These are phyloP conservation scores for Holacanthus passer DNA, from an alignment of 2,113 vertebrate genomes.

Conservation along the genomic window DNA sequence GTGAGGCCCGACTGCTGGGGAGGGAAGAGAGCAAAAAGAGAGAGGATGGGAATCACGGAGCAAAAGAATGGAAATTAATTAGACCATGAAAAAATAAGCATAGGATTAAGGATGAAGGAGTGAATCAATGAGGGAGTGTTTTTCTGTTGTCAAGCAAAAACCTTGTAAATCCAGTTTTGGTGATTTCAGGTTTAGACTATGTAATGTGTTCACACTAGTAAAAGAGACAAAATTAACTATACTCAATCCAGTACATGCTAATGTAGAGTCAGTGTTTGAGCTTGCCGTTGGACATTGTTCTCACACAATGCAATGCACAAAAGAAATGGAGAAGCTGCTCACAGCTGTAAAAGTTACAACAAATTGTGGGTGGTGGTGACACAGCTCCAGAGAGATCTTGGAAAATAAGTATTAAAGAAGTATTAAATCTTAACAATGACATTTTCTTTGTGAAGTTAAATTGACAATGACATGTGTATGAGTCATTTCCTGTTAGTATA, in stretches of 20 bases:
- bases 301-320: neutral
- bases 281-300: neutral
- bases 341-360: neutral
- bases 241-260: neutral
- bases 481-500: neutral
- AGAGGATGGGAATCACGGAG: conserved; percentile 33
- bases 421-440: neutral
- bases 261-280: neutral
- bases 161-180: neutral
- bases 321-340: neutral
- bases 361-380: neutral
- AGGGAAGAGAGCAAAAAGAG: conserved; percentile 15
- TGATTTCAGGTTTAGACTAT: conserved; percentile 1
- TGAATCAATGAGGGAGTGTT: conserved; percentile 18
- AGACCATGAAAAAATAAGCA: conserved; percentile 54
- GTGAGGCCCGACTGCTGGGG: conserved; percentile 48
- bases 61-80: conserved; percentile 59
- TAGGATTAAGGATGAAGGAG: conserved; percentile 14
- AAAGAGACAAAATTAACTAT: neutral
- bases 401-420: neutral
- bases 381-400: neutral
- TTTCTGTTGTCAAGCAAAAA: conserved; percentile 28
- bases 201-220: conserved; percentile 1
- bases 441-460: neutral
- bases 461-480: neutral